phyloP scores from a whole-genome alignment of 2,797 vertebrate genomes.

The Fringilla coelebs region DNA sequence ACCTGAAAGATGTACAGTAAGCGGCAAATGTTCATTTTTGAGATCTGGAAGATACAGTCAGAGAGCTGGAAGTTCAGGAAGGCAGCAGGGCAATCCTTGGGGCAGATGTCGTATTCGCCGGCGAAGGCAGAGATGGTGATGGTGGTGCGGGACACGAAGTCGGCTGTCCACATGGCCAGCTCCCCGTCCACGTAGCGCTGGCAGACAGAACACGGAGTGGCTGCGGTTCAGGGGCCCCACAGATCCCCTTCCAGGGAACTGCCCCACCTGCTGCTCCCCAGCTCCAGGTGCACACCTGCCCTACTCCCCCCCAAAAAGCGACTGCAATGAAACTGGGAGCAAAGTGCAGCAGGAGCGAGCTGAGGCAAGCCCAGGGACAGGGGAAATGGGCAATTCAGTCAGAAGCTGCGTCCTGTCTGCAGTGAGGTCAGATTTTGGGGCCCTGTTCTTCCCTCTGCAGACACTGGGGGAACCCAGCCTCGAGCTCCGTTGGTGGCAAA shows the following conservation, averaged over 20 bases:
- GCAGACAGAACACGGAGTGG: background rate
- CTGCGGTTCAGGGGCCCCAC: background rate
- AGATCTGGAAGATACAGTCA: background rate
- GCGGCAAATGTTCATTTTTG: background rate
- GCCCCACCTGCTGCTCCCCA: background rate
- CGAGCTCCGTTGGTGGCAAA: background rate
- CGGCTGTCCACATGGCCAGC: background rate
- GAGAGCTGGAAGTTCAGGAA: background rate
- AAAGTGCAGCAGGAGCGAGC: background rate
- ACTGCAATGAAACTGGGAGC: background rate
- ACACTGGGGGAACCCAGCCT: background rate
- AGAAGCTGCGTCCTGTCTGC: background rate
- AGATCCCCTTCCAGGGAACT: background rate
- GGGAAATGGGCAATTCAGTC: background rate
- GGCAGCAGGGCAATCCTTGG: background rate
- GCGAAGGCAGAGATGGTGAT: background rate
- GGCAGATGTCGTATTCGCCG: constrained; percentile 22
- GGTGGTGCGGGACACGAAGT: background rate
- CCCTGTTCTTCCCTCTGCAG: background rate
- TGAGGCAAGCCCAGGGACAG: background rate
- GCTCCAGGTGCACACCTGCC: background rate
- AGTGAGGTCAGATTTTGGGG: background rate
- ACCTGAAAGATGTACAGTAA: rapidly evolving
- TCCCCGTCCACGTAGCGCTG: constrained; percentile 9
- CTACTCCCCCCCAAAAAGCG: background rate